These are phyloP conservation scores for Ditula angustiorana DNA, from an alignment of 2,888 invertebrate genomes.

Conservation along the genomic window DNA sequence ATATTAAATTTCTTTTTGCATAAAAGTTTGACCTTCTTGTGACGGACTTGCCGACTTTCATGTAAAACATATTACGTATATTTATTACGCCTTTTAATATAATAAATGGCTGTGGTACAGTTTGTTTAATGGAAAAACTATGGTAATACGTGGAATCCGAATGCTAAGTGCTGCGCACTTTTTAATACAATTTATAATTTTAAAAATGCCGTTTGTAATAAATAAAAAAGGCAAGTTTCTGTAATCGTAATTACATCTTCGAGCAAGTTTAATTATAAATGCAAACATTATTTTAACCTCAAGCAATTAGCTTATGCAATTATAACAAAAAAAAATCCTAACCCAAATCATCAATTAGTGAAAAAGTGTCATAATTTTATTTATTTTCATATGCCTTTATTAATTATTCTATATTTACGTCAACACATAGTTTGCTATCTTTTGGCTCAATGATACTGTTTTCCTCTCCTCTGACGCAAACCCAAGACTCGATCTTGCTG, in stretches of 20 bases:
- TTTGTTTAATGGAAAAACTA: conserved; percentile 26
- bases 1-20: neutral
- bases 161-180: conserved; percentile 1
- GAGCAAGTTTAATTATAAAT: too few species aligned
- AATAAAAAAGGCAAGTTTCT: neutral
- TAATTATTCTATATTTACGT: neutral
- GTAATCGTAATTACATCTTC: too few species aligned
- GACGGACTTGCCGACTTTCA: neutral
- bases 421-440: neutral
- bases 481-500: neutral
- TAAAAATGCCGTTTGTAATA: neutral
- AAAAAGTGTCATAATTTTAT: too few species aligned
- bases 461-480: conserved; percentile 16
- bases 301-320: too few species aligned
- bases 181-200: neutral
- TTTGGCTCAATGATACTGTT: neutral
- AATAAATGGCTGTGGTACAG: conserved; percentile 21
- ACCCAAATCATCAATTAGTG: too few species aligned
- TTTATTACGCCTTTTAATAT: conserved; percentile 17
- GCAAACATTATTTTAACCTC: too few species aligned
- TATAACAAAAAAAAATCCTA: too few species aligned
- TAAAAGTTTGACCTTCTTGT: neutral
- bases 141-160: conserved; percentile 13
- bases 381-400: too few species aligned
- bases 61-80: conserved; percentile 23